Evolutionary conservation across 1,140 invertebrate genomes (phyloP).

Genomic region (Thereuonema tuberculata): DNA sequence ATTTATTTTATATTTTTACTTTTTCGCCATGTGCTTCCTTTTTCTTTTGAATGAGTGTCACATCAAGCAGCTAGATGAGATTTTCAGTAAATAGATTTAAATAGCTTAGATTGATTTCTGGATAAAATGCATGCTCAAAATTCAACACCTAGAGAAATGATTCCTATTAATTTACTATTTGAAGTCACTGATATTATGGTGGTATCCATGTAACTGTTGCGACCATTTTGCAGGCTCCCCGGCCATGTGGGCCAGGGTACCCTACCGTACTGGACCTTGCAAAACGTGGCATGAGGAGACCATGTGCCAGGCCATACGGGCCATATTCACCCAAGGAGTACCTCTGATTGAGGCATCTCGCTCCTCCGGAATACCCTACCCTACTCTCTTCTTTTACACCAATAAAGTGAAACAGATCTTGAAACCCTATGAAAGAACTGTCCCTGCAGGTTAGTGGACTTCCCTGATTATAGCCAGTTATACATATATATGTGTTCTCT

Average conservation of each 20-base stretch:
- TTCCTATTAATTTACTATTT: too few species aligned
- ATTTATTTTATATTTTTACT: too few species aligned
- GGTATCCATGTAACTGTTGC: background rate
- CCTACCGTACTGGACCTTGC: constrained; percentile 47
- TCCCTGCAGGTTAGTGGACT: constrained; percentile 41
- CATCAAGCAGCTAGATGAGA: too few species aligned
- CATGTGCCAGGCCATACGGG: constrained; percentile 85
- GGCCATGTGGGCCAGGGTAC: background rate
- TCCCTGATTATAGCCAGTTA: background rate
- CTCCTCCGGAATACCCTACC: constrained; percentile 86
- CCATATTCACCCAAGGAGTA: constrained; percentile 74
- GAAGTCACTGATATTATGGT: too few species aligned
- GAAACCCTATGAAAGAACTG: constrained; percentile 48
- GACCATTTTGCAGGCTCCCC: background rate
- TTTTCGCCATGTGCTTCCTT: too few species aligned
- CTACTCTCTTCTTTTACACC: constrained; percentile 84
- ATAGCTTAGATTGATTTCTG: too few species aligned
- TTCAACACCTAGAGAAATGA: too few species aligned
- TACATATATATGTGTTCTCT: background rate
- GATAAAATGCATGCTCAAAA: too few species aligned
- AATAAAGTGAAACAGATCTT: constrained; percentile 87
- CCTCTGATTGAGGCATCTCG: constrained; percentile 74
- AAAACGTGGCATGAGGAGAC: constrained; percentile 87
- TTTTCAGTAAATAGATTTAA: too few species aligned
- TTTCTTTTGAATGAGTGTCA: too few species aligned